A percentile compares a stretch with the other conserved stretches of the same genome.
Conservation (phyloP, 2,888 invertebrate genomes). For the Microplitis deprimator region DNA sequence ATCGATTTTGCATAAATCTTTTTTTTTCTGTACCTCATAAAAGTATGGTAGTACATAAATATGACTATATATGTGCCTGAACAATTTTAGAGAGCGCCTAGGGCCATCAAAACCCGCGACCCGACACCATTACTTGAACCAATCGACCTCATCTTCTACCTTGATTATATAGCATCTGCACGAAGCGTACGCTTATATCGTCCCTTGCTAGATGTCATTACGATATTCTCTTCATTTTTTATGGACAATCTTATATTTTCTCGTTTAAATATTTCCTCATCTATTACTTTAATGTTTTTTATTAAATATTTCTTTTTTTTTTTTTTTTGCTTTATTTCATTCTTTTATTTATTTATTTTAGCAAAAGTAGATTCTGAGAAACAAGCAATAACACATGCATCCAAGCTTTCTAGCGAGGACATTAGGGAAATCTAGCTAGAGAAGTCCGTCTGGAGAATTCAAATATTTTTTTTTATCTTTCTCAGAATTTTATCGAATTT, state of each 20-base stretch:
- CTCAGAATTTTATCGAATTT: not conserved
- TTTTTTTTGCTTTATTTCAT: not conserved
- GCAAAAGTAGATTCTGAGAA: not conserved
- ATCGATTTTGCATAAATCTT: constrained; percentile 68
- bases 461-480: constrained; percentile 49
- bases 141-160: constrained; percentile 35
- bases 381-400: constrained; percentile 17
- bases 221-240: constrained; percentile 18
- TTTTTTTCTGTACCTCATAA: not conserved
- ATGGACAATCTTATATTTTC: constrained; percentile 18
- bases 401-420: constrained; percentile 43
- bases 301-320: not conserved
- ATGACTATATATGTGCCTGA: constrained; percentile 23
- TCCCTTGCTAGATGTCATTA: constrained; percentile 17
- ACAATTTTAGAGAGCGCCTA: constrained; percentile 36
- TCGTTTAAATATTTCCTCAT: constrained; percentile 18
- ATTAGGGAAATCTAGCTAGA: constrained; percentile 60
- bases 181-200: constrained; percentile 10
- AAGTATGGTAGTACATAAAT: constrained; percentile 31
- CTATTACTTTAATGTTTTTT: not conserved
- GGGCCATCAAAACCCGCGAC: constrained; percentile 46
- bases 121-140: constrained; percentile 36
- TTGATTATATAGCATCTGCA: constrained; percentile 27
- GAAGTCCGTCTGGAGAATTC: constrained; percentile 52
- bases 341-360: not conserved